These are phyloP conservation scores for Onthophagus sagittarius DNA, from an alignment of 2,888 invertebrate species.

Conservation along the genomic window DNA sequence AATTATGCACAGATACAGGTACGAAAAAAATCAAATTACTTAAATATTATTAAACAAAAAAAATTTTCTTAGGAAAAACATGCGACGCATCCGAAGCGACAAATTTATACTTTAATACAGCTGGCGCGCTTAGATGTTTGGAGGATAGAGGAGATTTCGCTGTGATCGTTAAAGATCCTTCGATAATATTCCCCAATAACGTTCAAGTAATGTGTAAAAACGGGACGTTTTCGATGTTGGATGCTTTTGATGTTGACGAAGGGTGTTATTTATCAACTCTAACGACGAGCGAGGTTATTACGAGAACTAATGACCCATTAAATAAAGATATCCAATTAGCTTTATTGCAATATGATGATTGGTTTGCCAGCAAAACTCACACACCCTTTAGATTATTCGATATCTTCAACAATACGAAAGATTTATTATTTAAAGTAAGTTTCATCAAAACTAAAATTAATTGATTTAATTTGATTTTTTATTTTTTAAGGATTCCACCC, in stretches of 20 bases:
- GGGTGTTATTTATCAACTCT: slow-evolving; percentile 56
- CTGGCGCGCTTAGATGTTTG: slow-evolving; percentile 59
- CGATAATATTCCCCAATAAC: slow-evolving; percentile 10
- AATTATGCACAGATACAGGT: slow-evolving; percentile 12
- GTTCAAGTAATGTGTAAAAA: slow-evolving; percentile 55
- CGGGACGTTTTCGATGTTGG: slow-evolving; percentile 51
- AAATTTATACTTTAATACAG: slow-evolving; percentile 58
- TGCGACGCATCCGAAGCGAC: slow-evolving; percentile 38
- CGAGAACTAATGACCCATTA: slow-evolving; percentile 44
- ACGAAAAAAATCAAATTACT: slow-evolving; percentile 2
- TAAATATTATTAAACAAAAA: background rate
- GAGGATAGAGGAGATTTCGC: slow-evolving; percentile 55
- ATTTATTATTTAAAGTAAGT: slow-evolving; percentile 58
- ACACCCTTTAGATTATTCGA: slow-evolving; percentile 57
- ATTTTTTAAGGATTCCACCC: slow-evolving; percentile 52
- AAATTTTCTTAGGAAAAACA: background rate
- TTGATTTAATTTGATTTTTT: slow-evolving; percentile 24
- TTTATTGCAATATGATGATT: slow-evolving; percentile 37
- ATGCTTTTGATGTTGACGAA: slow-evolving; percentile 54
- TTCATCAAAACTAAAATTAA: background rate
- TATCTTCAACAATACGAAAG: slow-evolving; percentile 51
- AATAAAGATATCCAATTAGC: slow-evolving; percentile 35
- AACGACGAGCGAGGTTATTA: slow-evolving; percentile 59
- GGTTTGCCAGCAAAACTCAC: slow-evolving; percentile 40
- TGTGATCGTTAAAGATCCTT: slow-evolving; percentile 48